phyloP scores from a whole-genome alignment of 2,113 vertebrate genomes.

The Gymnarchus niloticus region DNA sequence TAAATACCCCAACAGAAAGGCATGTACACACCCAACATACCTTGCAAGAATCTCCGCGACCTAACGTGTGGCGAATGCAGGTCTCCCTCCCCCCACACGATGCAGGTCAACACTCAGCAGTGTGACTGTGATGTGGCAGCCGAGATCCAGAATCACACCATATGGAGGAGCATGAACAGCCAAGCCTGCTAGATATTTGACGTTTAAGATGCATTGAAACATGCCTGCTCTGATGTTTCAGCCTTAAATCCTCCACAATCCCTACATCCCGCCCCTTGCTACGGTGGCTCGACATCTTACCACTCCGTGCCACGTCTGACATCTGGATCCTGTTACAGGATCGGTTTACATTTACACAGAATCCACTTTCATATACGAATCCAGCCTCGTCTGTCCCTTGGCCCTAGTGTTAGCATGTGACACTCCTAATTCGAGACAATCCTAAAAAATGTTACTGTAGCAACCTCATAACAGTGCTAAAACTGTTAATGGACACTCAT shows the following conservation, averaged over 20 bases:
- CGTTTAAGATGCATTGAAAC: background rate
- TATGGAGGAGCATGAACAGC: background rate
- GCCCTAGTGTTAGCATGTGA: too few species aligned
- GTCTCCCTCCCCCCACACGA: background rate
- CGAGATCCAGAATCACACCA: background rate
- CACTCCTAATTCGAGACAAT: too few species aligned
- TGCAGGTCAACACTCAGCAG: background rate
- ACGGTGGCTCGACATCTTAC: background rate
- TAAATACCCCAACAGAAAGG: too few species aligned
- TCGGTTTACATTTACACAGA: background rate
- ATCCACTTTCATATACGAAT: background rate
- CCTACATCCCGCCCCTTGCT: too few species aligned
- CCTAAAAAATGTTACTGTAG: too few species aligned
- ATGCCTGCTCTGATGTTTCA: background rate
- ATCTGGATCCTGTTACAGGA: background rate
- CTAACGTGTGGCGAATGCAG: background rate
- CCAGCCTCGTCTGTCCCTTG: background rate
- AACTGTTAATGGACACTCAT: background rate
- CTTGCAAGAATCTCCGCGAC: background rate
- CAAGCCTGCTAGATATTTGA: too few species aligned
- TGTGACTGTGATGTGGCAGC: background rate
- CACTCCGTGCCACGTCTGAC: too few species aligned
- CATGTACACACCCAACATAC: background rate
- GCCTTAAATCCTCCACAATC: background rate
- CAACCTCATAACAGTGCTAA: background rate